phyloP scores from a whole-genome alignment of 1,140 invertebrate species.

The Thaumetopoea pityocampa region DNA sequence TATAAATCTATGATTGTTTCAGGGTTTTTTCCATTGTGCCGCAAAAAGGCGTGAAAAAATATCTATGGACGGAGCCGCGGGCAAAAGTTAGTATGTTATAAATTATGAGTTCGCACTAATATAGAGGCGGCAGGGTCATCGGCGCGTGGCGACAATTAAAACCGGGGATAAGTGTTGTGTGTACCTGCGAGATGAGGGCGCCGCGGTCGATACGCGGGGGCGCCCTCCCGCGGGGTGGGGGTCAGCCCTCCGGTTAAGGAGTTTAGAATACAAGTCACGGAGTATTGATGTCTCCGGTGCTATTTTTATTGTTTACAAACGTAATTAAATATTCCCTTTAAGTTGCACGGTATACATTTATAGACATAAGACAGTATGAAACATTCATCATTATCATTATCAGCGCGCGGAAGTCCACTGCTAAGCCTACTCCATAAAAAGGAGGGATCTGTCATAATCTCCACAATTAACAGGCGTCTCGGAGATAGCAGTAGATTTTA shows the following conservation, averaged over 20 bases:
- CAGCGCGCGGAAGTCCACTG: too few relatives aligned
- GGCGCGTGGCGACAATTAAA: conserved; percentile 71
- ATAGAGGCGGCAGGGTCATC: conserved; percentile 48
- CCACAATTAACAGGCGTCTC: conserved; percentile 5
- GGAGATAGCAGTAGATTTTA: too few relatives aligned
- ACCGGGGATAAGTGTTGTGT: conserved; percentile 71
- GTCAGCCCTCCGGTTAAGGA: conserved; percentile 52
- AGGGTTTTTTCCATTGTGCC: too few relatives aligned
- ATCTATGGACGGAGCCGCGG: too few relatives aligned
- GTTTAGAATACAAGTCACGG: conserved; percentile 58
- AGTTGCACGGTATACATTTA: too few relatives aligned
- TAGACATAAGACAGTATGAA: too few relatives aligned
- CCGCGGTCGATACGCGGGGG: conserved; percentile 59
- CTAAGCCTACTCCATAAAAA: too few relatives aligned
- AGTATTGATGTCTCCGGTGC: conserved; percentile 49
- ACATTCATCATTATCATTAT: too few relatives aligned
- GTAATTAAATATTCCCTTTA: conserved; percentile 23
- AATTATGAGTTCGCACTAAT: conserved; percentile 17
- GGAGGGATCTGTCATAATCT: too few relatives aligned
- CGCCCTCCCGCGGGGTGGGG: conserved; percentile 23
- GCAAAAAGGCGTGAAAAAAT: too few relatives aligned
- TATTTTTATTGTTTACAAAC: conserved; percentile 37
- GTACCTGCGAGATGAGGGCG: conserved; percentile 69
- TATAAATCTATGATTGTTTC: too few relatives aligned
- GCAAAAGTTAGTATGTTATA: too few relatives aligned